Evolutionary conservation across 2,888 invertebrate genomes (phyloP), one percentile per base, ranked within the genome.

Genomic region (Perithous albicinctus): DNA sequence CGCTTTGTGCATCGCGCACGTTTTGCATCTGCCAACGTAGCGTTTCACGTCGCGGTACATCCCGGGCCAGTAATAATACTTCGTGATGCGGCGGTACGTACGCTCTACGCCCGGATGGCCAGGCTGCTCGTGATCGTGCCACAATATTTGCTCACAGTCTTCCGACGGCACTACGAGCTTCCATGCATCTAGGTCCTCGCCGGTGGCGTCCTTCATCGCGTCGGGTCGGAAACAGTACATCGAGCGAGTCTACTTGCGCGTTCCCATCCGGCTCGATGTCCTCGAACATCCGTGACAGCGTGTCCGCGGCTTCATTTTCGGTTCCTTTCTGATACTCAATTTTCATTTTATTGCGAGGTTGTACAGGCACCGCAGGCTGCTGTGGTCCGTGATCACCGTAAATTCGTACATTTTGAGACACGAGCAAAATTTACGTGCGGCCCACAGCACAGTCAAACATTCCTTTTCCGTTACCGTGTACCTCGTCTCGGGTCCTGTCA

Each of bases 341-440:
- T 0, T 66, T 67, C n/a, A 56, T 78, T 3, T 81, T 43, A 48
- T 61, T 8, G 87, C 85, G 1, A 86, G 41, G 23, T 78, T 83
- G 6, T 78, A 67, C 1, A 88, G 61, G 87, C 87, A 89, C 2
- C 59, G 41, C 1, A 89, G 51, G 10, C 82, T 83, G n/a, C 56
- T 20, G 20, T 88, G 88, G 43, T 88, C 87, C 0, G 87, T 89
- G 0, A 88, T 75, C 0, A 88, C 87, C 5, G 66, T 86, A 48
- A 89, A 90, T 1, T 76, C 61, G 1, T 77, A 67, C 0, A 87
- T 88, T 64, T 87, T 86, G 0, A 88, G 7, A 67, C 87, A 89
- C 1, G 76, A 64, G 1, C 88, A 15, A 29, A 84, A 88, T 63
- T 85, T 86, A 3, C 80, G 66, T 0, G 87, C 78, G 0, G 83